These are phyloP conservation scores for Epinephelus malabaricus DNA, from an alignment of 2,797 vertebrate species.

Conservation along the genomic window DNA sequence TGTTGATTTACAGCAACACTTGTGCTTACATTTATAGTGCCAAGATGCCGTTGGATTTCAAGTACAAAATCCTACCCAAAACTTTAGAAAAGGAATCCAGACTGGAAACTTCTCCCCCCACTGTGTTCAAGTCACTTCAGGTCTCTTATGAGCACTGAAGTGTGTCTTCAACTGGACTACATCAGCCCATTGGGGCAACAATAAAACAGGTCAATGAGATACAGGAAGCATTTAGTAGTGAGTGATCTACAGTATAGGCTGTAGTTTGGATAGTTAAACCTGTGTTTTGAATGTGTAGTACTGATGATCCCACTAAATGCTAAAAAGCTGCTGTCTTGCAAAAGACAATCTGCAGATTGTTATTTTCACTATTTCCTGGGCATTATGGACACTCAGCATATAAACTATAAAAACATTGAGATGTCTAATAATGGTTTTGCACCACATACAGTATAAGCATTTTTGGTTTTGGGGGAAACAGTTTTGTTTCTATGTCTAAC, in stretches of 20 bases:
- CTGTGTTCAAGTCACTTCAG: conserved; percentile 18
- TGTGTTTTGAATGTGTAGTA: conserved; percentile 24
- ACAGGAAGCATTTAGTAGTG: background rate
- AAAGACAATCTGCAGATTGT: conserved; percentile 62
- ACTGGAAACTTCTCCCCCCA: background rate
- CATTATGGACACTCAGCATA: conserved; percentile 41
- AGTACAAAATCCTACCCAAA: background rate
- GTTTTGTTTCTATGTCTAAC: background rate
- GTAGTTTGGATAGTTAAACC: conserved; percentile 4
- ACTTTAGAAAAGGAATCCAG: background rate
- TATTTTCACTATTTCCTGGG: conserved; percentile 38
- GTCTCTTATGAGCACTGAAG: background rate
- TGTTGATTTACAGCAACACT: background rate
- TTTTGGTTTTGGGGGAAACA: background rate
- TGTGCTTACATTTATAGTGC: background rate
- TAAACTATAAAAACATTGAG: background rate
- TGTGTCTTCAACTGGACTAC: background rate
- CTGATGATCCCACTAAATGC: conserved; percentile 41
- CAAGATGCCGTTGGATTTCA: background rate
- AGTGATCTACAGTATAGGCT: background rate
- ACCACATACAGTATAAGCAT: background rate
- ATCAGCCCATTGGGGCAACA: background rate
- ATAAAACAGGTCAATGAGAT: background rate
- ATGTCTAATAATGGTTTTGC: conserved; percentile 11
- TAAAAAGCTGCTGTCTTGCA: conserved; percentile 58